These are phyloP conservation scores for Neodiprion pinetum DNA, from an alignment of 1,140 invertebrate genomes.

Conservation along the genomic window DNA sequence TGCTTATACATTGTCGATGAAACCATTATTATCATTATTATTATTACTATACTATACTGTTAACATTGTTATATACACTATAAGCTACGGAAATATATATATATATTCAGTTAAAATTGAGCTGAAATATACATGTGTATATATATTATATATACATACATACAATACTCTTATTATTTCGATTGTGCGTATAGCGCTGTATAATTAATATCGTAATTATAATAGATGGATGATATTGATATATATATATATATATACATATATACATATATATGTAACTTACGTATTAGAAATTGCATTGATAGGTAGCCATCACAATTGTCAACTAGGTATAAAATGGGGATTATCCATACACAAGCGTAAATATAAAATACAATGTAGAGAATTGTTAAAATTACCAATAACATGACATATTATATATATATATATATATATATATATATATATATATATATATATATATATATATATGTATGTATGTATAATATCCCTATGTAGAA, in stretches of 20 bases:
- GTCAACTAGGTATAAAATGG: too few relatives aligned
- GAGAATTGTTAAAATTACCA: background rate
- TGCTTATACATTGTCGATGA: background rate
- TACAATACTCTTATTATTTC: background rate
- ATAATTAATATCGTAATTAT: background rate
- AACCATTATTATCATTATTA: constrained; percentile 1
- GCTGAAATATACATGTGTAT: too few relatives aligned
- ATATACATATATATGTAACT: background rate
- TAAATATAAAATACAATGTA: too few relatives aligned
- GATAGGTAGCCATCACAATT: background rate
- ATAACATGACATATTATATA: constrained; percentile 4
- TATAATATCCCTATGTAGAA: background rate
- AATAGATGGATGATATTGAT: too few relatives aligned
- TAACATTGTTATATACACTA: background rate
- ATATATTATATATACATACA: background rate
- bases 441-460: too few relatives aligned
- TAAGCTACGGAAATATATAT: background rate
- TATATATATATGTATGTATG: background rate
- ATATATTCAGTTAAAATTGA: too few relatives aligned
- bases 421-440: background rate
- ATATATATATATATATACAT: too few relatives aligned
- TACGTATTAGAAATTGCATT: background rate
- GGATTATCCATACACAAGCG: too few relatives aligned
- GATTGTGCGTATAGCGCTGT: background rate
- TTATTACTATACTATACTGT: background rate